Evolutionary conservation across 2,113 vertebrate genomes (phyloP).

Genomic region (Beaufortia kweichowensis): DNA sequence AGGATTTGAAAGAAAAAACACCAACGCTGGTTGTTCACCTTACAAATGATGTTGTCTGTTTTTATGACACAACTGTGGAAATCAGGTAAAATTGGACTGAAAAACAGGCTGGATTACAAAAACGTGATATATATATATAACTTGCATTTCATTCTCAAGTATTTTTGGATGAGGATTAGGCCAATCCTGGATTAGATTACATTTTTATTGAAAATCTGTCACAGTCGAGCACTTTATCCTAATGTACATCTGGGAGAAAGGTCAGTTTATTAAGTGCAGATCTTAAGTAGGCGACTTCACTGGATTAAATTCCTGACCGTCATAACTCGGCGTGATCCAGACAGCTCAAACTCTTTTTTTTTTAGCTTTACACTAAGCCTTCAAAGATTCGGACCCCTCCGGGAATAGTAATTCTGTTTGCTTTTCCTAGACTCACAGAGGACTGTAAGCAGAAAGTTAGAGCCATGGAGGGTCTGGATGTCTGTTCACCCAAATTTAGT

Average conservation of each 20-base stretch:
- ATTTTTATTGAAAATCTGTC: not conserved
- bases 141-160: not conserved
- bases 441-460: constrained; percentile 80
- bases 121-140: not conserved
- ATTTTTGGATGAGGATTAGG: not conserved
- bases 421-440: constrained; percentile 74
- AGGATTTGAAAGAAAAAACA: constrained; percentile 60
- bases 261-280: not conserved
- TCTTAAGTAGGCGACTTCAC: not conserved
- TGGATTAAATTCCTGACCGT: constrained; percentile 12
- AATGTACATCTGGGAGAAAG: not conserved
- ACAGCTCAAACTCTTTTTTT: constrained; percentile 35
- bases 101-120: not conserved
- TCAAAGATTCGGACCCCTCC: constrained; percentile 53
- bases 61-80: constrained; percentile 86
- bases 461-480: constrained; percentile 81
- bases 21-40: constrained; percentile 81
- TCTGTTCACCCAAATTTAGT: constrained; percentile 88
- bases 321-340: not conserved
- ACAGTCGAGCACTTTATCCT: not conserved
- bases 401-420: constrained; percentile 49
- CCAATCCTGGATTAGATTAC: not conserved
- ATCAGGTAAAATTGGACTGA: constrained; percentile 87
- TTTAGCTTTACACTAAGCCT: constrained; percentile 46
- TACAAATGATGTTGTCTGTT: constrained; percentile 80